phyloP scores from a whole-genome alignment of 1,140 invertebrate genomes.

The Pachyrhynchus sulphureomaculatus region DNA sequence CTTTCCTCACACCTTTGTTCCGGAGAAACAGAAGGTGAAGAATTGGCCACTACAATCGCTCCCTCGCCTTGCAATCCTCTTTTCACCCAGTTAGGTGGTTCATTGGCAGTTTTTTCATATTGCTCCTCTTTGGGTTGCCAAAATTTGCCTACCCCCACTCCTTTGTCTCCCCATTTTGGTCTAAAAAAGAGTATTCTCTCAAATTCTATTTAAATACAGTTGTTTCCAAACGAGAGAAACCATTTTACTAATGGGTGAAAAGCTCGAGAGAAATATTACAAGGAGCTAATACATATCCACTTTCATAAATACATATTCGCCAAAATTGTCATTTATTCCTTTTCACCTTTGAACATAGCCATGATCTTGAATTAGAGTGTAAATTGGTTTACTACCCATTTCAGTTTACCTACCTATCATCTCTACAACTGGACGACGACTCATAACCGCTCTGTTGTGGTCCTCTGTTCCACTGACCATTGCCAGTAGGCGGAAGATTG shows the following conservation, averaged over 20 bases:
- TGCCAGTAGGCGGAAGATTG: conserved; percentile 22
- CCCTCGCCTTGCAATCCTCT: conserved; percentile 56
- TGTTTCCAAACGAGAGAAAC: too few relatives aligned
- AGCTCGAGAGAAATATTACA: too few relatives aligned
- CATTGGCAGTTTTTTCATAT: conserved; percentile 40
- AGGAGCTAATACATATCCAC: too few relatives aligned
- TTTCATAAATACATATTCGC: too few relatives aligned
- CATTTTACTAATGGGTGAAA: too few relatives aligned
- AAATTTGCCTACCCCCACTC: conserved; percentile 62
- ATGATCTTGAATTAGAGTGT: not conserved
- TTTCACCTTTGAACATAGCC: not conserved
- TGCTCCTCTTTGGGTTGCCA: conserved; percentile 62
- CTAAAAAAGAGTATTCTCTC: conserved; percentile 45
- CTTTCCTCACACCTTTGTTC: conserved; percentile 44
- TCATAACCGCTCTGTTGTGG: conserved; percentile 40
- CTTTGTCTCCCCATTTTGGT: conserved; percentile 66
- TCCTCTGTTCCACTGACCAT: conserved; percentile 5
- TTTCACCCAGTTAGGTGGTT: conserved; percentile 64
- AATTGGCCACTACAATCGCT: conserved; percentile 45
- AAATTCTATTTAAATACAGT: too few relatives aligned
- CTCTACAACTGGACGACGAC: conserved; percentile 53
- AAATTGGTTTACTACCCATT: too few relatives aligned
- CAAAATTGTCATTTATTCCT: too few relatives aligned
- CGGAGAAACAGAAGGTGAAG: conserved; percentile 48
- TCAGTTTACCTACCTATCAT: conserved; percentile 56